These are phyloP conservation scores for Oreochromis mossambicus DNA, from an alignment of 2,797 vertebrate species.

Conservation along the genomic window DNA sequence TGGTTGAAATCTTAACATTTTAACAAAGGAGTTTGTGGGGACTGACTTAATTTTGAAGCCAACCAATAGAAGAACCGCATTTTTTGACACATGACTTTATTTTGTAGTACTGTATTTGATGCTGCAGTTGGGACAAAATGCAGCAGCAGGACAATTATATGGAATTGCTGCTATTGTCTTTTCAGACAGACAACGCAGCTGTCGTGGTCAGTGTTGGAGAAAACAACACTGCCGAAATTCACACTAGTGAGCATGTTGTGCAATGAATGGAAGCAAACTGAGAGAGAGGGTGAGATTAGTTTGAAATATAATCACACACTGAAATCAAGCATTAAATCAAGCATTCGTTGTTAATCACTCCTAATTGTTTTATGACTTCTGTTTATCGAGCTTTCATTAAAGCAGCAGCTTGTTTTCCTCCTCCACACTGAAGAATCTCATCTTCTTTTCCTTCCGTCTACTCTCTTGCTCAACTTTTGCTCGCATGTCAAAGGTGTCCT, in stretches of 20 bases:
- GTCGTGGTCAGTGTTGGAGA: no score
- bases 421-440: accelerated
- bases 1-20: not conserved
- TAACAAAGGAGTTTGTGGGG: not conserved
- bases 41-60: not conserved
- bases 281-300: no score
- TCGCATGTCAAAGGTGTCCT: constrained; percentile 17
- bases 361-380: not conserved
- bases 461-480: accelerated
- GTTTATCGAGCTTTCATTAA: not conserved
- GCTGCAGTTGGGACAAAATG: no score
- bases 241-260: no score
- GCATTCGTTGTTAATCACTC: not conserved
- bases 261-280: no score
- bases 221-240: no score
- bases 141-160: no score
- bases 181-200: no score
- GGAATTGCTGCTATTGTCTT: no score
- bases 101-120: not conserved
- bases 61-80: not conserved
- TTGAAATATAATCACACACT: not conserved
- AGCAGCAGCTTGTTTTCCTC: not conserved
- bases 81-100: not conserved
- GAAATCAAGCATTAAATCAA: not conserved
- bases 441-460: not conserved